phyloP scores from a whole-genome alignment of 2,797 vertebrate genomes.

The Rhynchonycteris naso region DNA sequence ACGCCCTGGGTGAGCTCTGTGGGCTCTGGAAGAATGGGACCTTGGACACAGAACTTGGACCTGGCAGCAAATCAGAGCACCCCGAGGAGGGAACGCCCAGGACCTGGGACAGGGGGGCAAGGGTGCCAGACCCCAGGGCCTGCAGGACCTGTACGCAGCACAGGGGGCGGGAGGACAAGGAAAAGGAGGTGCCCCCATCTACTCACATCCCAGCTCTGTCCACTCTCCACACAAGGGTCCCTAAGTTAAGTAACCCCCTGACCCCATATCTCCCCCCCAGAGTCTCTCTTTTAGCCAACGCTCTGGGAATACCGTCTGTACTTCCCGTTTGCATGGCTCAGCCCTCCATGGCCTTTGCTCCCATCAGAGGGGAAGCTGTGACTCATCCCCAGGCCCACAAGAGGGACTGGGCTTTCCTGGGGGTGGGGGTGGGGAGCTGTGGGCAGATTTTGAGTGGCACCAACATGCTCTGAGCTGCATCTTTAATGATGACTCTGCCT shows the following conservation, averaged over 20 bases:
- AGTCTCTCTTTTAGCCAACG: no score
- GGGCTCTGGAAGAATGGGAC: rapidly evolving
- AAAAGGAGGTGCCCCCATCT: neutral
- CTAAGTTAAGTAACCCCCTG: neutral
- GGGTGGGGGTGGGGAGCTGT: no score
- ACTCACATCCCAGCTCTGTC: neutral
- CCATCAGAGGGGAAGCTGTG: no score
- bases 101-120: neutral
- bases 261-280: rapidly evolving
- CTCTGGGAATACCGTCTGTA: rapidly evolving
- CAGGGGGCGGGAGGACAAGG: rapidly evolving
- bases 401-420: neutral
- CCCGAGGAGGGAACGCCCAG: neutral
- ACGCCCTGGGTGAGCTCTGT: rapidly evolving
- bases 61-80: neutral
- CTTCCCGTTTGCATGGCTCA: rapidly evolving
- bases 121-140: no score
- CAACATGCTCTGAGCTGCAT: rapidly evolving
- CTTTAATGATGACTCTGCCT: neutral
- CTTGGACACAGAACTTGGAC: neutral
- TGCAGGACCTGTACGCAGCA: rapidly evolving
- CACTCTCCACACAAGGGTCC: neutral
- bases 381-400: neutral
- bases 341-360: no score
- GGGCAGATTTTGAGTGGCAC: neutral